Conservation (phyloP, 2,888 invertebrate species). For the Timema cristinae region DNA sequence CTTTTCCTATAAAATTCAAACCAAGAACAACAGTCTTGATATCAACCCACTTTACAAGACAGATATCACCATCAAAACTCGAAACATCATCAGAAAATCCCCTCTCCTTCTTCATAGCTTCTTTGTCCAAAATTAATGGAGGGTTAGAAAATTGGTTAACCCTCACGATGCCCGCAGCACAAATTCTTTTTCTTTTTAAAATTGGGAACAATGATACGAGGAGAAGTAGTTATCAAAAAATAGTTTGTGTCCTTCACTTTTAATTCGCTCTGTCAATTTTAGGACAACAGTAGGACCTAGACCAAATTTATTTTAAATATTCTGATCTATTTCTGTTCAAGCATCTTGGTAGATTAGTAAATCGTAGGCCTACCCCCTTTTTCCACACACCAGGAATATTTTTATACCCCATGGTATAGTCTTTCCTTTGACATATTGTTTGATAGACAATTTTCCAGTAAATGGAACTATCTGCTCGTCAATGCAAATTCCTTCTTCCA, state of each 20-base stretch:
- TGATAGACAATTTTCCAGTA: slow-evolving; percentile 30
- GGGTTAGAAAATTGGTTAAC: slow-evolving; percentile 4
- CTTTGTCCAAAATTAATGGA: not conserved
- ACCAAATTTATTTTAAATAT: slow-evolving; percentile 29
- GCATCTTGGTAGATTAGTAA: slow-evolving; percentile 38
- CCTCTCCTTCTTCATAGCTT: slow-evolving; percentile 3
- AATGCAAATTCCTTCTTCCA: no score
- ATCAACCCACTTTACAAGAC: slow-evolving; percentile 6
- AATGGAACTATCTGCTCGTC: slow-evolving; percentile 29
- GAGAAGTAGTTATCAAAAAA: slow-evolving; percentile 29
- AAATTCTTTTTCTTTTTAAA: slow-evolving; percentile 26
- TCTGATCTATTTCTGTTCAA: slow-evolving; percentile 20
- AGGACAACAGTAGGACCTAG: slow-evolving; percentile 29
- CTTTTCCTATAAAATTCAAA: not conserved
- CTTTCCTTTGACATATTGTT: slow-evolving; percentile 19
- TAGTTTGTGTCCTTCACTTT: slow-evolving; percentile 19
- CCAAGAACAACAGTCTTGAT: slow-evolving; percentile 5
- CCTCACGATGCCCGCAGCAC: not conserved
- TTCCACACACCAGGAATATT: slow-evolving; percentile 34
- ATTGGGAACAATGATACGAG: slow-evolving; percentile 23
- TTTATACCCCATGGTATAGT: not conserved
- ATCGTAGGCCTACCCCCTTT: slow-evolving; percentile 36
- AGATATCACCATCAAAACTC: not conserved
- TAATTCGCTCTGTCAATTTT: slow-evolving; percentile 27
- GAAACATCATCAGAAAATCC: not conserved